Base-by-base conservation (phyloP, 2,797 vertebrate species). In the Pygocentrus nattereri region DNA sequence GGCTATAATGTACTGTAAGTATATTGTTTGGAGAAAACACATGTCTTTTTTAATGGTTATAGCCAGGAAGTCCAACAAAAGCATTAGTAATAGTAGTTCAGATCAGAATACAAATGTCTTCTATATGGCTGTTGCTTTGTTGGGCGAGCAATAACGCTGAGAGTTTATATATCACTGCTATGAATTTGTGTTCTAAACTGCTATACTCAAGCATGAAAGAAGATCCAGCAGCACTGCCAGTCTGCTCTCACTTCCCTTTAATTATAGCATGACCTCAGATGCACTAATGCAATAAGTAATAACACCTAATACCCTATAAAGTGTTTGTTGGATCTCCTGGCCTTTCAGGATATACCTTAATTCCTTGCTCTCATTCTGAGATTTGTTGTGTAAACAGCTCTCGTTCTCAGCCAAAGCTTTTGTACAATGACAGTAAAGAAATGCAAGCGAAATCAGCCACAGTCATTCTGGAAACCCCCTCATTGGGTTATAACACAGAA, bases 231-330 rank as follows among this genome's bases (percentile, higher is more conserved):
- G 47, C 5, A 1, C 44, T 12, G 16, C 5, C 19, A 16, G 5
- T 23, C 49, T 72, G 49, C 30, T 52, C 70, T n/a, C 50, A 30
- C 68, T 50, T 34, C 70, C 50, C 68, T 52, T 72, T 52, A 15
- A 58, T 71, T 74, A 19, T 21, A 74, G 52, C 19, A 12, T 1
- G 30, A 38, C 52, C 30, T 58, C 52, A 38, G 10, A 74, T 41
- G 21, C 31, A 58, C 21, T 23, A 74, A 38, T 34, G 12, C 19
- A 54, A 74, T 16, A 72, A 19, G 27, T 27, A 25, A 54, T 71
- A 54, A 52, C 49, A 54, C 27, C 25, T 58, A 34, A 72, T 18
- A 50, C 69, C 54, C 49, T 30, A 30, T 10, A 38, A 56, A 30
- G 49, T 6, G 23, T 44, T 19, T n/a, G 16, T 68, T 44, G 19